A percentile compares a stretch with the other conserved stretches of the same genome.
phyloP scores from a whole-genome alignment of 2,888 invertebrate species.

The Drosophila testacea region DNA sequence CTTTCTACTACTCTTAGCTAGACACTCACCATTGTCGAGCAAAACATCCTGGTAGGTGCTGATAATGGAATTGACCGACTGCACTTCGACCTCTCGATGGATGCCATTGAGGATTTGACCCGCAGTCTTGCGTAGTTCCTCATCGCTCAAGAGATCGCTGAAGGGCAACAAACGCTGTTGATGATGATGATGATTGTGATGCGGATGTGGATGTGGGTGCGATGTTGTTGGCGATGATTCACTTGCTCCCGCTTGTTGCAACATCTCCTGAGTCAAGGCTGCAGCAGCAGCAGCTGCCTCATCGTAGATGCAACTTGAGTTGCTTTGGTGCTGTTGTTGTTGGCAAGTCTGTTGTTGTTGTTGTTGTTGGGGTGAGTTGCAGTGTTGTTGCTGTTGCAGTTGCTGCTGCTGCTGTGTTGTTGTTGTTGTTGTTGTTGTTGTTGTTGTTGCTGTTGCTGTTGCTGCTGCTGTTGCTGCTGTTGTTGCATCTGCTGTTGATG shows the following conservation, averaged over 20 bases:
- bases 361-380: slow-evolving; percentile 53
- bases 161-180: slow-evolving; percentile 71
- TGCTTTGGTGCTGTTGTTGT: slow-evolving; percentile 46
- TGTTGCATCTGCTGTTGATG: slow-evolving; percentile 76
- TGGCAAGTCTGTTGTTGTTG: slow-evolving; percentile 28
- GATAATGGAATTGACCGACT: slow-evolving; percentile 85
- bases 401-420: slow-evolving; percentile 52
- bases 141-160: slow-evolving; percentile 81
- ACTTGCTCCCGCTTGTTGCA: slow-evolving; percentile 62
- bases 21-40: slow-evolving; percentile 83
- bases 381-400: slow-evolving; percentile 43
- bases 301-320: slow-evolving; percentile 75
- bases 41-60: slow-evolving; percentile 84
- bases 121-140: slow-evolving; percentile 86
- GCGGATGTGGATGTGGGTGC: slow-evolving; percentile 28
- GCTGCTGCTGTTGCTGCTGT: slow-evolving; percentile 60
- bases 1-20: too few relatives aligned
- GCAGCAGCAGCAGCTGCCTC: slow-evolving; percentile 84
- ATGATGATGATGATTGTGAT: slow-evolving; percentile 43
- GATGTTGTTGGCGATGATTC: slow-evolving; percentile 28
- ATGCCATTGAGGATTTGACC: slow-evolving; percentile 88
- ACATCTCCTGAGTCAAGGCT: slow-evolving; percentile 82
- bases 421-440: slow-evolving; percentile 51
- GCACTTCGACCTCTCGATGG: slow-evolving; percentile 87
- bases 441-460: slow-evolving; percentile 55